A percentile compares a stretch with the other conserved stretches of the same genome.
Conservation (phyloP, 2,888 invertebrate genomes). For the Diaphora mendica region DNA sequence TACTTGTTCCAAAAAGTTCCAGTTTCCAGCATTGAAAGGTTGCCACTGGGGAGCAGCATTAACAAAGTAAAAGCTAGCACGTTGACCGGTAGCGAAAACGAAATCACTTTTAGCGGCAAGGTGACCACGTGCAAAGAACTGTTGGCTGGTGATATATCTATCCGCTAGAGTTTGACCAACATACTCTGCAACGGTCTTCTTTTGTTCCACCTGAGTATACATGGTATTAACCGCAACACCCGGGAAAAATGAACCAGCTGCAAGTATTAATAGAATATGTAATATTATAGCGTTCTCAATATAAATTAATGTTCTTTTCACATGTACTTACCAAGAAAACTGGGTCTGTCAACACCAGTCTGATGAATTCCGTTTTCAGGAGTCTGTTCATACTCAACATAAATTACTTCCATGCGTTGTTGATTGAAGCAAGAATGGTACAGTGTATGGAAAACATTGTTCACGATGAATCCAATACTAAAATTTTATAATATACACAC, state of each 20-base stretch:
- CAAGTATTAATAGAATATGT: background rate
- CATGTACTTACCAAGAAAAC: conserved; percentile 70
- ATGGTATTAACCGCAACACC: conserved; percentile 70
- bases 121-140: conserved; percentile 87
- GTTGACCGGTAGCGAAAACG: conserved; percentile 86
- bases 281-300: background rate
- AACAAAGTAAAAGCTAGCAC: conserved; percentile 87
- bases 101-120: conserved; percentile 88
- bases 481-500: conserved; percentile 20
- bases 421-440: conserved; percentile 86
- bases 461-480: conserved; percentile 83
- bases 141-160: conserved; percentile 77
- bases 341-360: conserved; percentile 77
- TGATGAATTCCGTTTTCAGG: conserved; percentile 79
- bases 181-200: conserved; percentile 60
- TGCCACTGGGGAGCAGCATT: conserved; percentile 90
- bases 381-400: conserved; percentile 81
- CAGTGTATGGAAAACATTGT: conserved; percentile 75
- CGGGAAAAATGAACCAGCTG: conserved; percentile 82
- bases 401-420: conserved; percentile 78
- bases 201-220: conserved; percentile 76
- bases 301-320: background rate
- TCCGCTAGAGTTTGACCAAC: conserved; percentile 71
- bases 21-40: conserved; percentile 87
- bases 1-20: conserved; percentile 84